Evolutionary conservation across 1,140 invertebrate species (phyloP), one percentile per base, ranked within the genome.

Genomic region (Vanessa atalanta): DNA sequence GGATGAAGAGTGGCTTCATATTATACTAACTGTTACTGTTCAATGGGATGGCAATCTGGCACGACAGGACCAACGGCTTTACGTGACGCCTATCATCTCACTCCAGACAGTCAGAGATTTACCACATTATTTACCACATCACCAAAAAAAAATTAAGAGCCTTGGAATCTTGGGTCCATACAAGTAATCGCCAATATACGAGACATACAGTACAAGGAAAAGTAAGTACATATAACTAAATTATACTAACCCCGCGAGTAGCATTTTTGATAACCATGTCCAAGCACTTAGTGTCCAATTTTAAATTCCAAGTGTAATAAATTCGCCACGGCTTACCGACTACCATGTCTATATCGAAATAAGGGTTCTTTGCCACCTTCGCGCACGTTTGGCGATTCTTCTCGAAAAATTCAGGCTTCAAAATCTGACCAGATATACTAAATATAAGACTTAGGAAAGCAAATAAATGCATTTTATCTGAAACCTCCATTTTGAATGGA

Each of bases 261-360:
- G 83, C 86, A 64, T 86, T 87, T 48, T 75, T 83, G 65, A 88
- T 87, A 9, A 66, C 69, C 51, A 90, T 82, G 73, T 91, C 85
- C 63, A 90, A 51, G 47, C 89, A 90, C 65, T 83, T 84, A 0
- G 79, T 60, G 6, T 83, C 75, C 48, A 89, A 47, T 6, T 84
- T 81, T 72, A 89, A 75, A 65, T 89, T 89, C 88, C 88, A 91
- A 6, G 85, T 82, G 53, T 88, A 86, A 64, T 88, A 88, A n/a
- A 88, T 83, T 31, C 84, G 72, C 88, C 89, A 90, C 0, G 78
- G 80, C 31, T 73, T 80, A 0, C 84, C 84, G 0, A 86, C 50
- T 2, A 91, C 79, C 51, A 87, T 64, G 3, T 88, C 85, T 0
- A 78, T 71, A 47, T 89, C 87, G 23, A 91, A 91, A 50, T 79